These are phyloP conservation scores for Synchiropus splendidus DNA, from an alignment of 2,113 vertebrate species.

Conservation along the genomic window DNA sequence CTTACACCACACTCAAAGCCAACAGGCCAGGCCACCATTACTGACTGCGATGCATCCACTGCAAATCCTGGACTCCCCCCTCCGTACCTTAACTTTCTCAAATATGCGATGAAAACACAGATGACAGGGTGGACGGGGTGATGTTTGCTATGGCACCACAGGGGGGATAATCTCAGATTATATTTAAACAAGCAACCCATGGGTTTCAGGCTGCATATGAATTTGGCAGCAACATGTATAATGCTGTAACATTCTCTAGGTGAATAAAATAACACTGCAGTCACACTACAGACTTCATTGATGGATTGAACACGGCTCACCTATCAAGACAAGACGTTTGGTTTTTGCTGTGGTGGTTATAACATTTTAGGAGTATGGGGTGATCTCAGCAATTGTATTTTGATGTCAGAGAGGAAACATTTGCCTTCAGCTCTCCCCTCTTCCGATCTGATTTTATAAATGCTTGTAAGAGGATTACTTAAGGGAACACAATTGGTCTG, in stretches of 20 bases:
- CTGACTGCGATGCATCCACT: slow-evolving; percentile 33
- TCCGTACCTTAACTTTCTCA: slow-evolving; percentile 41
- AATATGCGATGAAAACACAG: slow-evolving; percentile 44
- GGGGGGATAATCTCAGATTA: slow-evolving; percentile 38
- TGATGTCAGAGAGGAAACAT: too few species aligned
- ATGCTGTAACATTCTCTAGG: slow-evolving; percentile 5
- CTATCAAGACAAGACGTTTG: too few species aligned
- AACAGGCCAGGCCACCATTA: slow-evolving; percentile 27
- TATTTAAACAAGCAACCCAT: slow-evolving; percentile 39
- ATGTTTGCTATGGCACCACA: slow-evolving; percentile 14
- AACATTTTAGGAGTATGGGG: too few species aligned
- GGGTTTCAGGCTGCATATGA: slow-evolving; percentile 10
- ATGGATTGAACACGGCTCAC: too few species aligned
- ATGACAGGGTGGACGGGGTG: slow-evolving; percentile 18
- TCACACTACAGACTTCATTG: background rate
- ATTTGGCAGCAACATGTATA: slow-evolving; percentile 14
- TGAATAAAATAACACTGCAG: slow-evolving; percentile 1
- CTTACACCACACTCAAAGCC: slow-evolving; percentile 37
- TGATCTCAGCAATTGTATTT: too few species aligned
- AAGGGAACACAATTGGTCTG: background rate
- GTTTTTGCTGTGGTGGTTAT: too few species aligned
- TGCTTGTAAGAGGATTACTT: background rate
- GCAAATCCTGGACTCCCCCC: slow-evolving; percentile 4
- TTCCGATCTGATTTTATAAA: background rate
- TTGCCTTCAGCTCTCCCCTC: background rate